These are phyloP conservation scores for Plemyria rubiginata DNA, from an alignment of 2,888 invertebrate genomes.

Conservation along the genomic window DNA sequence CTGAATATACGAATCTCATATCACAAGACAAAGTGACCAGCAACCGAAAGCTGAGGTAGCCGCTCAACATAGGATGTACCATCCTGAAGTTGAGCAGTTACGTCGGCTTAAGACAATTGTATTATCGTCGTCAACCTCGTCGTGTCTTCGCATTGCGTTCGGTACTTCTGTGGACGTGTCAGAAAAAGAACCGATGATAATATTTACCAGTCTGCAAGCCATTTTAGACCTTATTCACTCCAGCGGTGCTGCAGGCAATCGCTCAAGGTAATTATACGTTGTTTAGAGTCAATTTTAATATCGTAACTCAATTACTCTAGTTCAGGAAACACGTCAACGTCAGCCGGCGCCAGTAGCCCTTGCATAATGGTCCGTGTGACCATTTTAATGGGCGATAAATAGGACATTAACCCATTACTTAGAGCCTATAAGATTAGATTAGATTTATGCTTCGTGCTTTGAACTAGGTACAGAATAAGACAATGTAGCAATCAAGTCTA, in stretches of 20 bases:
- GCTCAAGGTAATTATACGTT: conserved; percentile 53
- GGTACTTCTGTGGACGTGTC: too few relatives aligned
- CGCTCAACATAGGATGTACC: too few relatives aligned
- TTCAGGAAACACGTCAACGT: conserved; percentile 65
- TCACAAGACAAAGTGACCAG: too few relatives aligned
- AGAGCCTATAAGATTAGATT: conserved; percentile 38
- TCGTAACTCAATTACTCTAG: conserved; percentile 66
- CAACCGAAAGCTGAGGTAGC: too few relatives aligned
- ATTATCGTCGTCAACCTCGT: too few relatives aligned
- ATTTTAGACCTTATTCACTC: background rate
- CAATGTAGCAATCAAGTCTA: conserved; percentile 3
- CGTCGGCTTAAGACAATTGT: too few relatives aligned
- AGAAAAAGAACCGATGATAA: too few relatives aligned
- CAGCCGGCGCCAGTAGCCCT: conserved; percentile 50
- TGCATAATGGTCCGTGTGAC: conserved; percentile 57
- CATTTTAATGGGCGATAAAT: conserved; percentile 44
- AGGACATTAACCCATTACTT: conserved; percentile 26
- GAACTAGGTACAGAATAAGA: conserved; percentile 5
- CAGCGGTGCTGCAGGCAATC: conserved; percentile 7
- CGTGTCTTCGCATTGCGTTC: too few relatives aligned
- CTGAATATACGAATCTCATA: too few relatives aligned
- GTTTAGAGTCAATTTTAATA: conserved; percentile 60
- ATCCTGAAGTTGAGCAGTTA: too few relatives aligned
- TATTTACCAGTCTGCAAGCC: too few relatives aligned
- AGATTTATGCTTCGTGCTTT: conserved; percentile 14